Evolutionary conservation across 2,888 invertebrate genomes (phyloP).

Genomic region (Dicycla oo): DNA sequence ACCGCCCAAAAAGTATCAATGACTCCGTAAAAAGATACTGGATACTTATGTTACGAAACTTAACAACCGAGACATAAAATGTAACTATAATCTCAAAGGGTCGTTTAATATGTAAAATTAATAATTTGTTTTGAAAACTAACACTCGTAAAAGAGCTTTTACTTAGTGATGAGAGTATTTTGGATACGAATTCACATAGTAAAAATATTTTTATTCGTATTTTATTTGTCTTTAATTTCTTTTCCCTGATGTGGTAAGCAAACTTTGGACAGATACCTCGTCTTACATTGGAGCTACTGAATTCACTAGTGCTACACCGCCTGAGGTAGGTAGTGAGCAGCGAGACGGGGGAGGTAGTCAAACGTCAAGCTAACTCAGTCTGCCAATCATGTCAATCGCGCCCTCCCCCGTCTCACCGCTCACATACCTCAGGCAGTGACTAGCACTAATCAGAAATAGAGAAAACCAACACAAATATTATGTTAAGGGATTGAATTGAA

Average conservation of each 20-base stretch:
- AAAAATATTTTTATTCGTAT: constrained; percentile 59
- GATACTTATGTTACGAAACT: constrained; percentile 59
- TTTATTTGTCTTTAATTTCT: constrained; percentile 59
- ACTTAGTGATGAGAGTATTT: constrained; percentile 62
- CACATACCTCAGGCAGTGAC: too few relatives aligned
- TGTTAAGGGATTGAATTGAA: too few relatives aligned
- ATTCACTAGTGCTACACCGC: too few relatives aligned
- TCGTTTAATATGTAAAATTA: constrained; percentile 62
- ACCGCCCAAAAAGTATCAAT: constrained; percentile 53
- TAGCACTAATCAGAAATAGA: too few relatives aligned
- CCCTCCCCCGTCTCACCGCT: too few relatives aligned
- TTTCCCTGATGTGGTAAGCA: constrained; percentile 22
- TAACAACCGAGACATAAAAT: constrained; percentile 64
- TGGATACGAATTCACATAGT: constrained; percentile 58
- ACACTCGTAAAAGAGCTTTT: constrained; percentile 63
- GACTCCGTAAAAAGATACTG: constrained; percentile 63
- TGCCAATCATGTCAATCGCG: too few relatives aligned
- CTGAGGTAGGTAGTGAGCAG: too few relatives aligned
- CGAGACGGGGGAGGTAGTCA: too few relatives aligned
- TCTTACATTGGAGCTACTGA: background rate
- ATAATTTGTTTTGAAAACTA: constrained; percentile 65
- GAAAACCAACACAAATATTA: too few relatives aligned
- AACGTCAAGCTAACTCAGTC: too few relatives aligned
- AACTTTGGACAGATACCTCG: background rate
- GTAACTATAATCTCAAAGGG: constrained; percentile 56